Evolutionary conservation across 2,888 invertebrate genomes (phyloP).

Genomic region (Lepidocyrtinus sp.): DNA sequence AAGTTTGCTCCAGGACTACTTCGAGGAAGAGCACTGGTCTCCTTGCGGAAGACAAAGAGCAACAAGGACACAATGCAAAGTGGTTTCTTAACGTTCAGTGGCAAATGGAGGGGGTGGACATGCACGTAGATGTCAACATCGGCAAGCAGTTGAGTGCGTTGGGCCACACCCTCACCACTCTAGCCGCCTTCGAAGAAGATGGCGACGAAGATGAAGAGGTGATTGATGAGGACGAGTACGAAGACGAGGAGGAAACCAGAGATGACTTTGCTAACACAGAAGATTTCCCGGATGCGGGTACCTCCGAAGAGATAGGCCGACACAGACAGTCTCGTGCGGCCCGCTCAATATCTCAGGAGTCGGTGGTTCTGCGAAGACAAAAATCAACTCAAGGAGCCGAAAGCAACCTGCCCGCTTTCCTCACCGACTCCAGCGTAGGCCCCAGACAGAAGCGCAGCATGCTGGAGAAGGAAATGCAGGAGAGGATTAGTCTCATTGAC

Average conservation of each 20-base stretch:
- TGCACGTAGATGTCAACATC: constrained; percentile 95
- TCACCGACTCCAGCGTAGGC: constrained; percentile 85
- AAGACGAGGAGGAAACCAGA: constrained; percentile 85
- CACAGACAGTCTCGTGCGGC: constrained; percentile 11
- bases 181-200: constrained; percentile 89
- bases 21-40: constrained; percentile 75
- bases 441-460: constrained; percentile 90
- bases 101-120: constrained; percentile 99
- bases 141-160: constrained; percentile 95
- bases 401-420: constrained; percentile 83
- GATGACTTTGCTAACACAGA: constrained; percentile 71
- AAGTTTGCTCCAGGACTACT: constrained; percentile 94
- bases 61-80: constrained; percentile 80
- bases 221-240: constrained; percentile 73
- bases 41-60: constrained; percentile 17
- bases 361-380: constrained; percentile 79
- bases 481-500: constrained; percentile 95
- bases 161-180: constrained; percentile 94
- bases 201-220: constrained; percentile 74
- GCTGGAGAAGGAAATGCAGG: constrained; percentile 97
- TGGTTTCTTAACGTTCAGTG: constrained; percentile 98
- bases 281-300: constrained; percentile 21
- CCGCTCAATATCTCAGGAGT: constrained; percentile 75
- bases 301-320: not conserved
- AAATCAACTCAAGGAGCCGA: constrained; percentile 79